phyloP scores from a whole-genome alignment of 2,888 invertebrate genomes.

The Halictus ligatus region DNA sequence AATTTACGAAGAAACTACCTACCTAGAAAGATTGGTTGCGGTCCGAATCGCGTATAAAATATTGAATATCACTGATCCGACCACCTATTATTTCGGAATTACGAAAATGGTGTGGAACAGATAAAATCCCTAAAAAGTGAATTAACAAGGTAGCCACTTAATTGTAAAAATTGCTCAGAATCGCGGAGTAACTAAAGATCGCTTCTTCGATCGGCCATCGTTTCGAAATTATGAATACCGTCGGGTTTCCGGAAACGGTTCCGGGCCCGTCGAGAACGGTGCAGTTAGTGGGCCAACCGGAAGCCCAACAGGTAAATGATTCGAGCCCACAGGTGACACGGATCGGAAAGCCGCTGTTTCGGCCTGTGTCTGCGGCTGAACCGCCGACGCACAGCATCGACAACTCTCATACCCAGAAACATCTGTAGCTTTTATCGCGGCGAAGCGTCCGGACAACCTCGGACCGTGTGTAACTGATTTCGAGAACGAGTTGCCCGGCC shows the following conservation, averaged over 20 bases:
- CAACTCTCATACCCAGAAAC: conserved; percentile 18
- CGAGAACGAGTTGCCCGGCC: conserved; percentile 48
- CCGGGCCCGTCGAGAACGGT: not conserved
- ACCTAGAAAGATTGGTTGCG: not conserved
- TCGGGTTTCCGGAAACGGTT: not conserved
- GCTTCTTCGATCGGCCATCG: too few relatives aligned
- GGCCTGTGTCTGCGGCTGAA: conserved; percentile 12
- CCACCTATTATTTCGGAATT: not conserved
- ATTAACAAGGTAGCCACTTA: not conserved
- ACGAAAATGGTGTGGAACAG: not conserved
- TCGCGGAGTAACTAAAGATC: not conserved
- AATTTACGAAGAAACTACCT: not conserved
- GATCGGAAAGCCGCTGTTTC: conserved; percentile 4
- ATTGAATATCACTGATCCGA: too few relatives aligned
- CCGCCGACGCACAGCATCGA: conserved; percentile 17
- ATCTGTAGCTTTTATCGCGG: conserved; percentile 37
- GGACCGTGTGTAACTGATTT: conserved; percentile 37
- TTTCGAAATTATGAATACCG: not conserved
- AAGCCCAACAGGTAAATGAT: not conserved
- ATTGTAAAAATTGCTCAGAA: not conserved
- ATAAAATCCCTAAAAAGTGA: not conserved
- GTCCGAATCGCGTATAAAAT: too few relatives aligned
- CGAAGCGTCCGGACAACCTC: conserved; percentile 19
- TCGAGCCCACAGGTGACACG: not conserved
- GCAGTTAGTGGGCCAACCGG: not conserved